phyloP scores from a whole-genome alignment of 1,140 invertebrate species.

The Drosophila mojavensis region DNA sequence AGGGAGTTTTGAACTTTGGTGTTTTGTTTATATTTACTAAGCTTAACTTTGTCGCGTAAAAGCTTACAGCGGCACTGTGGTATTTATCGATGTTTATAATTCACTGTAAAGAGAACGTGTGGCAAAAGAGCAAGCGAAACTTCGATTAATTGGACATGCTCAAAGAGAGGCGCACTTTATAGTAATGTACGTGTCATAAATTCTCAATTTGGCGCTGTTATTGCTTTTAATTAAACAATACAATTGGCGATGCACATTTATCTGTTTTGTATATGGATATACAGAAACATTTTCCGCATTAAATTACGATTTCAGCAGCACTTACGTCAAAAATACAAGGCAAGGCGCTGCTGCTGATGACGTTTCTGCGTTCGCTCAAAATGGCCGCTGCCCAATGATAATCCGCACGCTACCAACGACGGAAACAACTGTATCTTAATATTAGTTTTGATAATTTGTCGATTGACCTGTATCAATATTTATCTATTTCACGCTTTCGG shows the following conservation, averaged over 20 bases:
- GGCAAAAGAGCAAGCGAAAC: constrained; percentile 2
- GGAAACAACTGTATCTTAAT: constrained; percentile 7
- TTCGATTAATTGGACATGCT: constrained; percentile 14
- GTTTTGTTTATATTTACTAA: constrained; percentile 59
- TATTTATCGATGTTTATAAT: constrained; percentile 39
- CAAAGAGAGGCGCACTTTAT: constrained; percentile 21
- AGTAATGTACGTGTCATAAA: constrained; percentile 3
- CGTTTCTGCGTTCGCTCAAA: constrained; percentile 74
- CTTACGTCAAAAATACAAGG: constrained; percentile 54
- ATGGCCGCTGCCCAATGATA: constrained; percentile 64
- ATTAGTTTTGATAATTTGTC: constrained; percentile 4
- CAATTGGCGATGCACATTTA: background rate
- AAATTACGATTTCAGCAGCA: constrained; percentile 8
- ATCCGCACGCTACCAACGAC: constrained; percentile 28
- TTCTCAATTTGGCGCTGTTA: constrained; percentile 6
- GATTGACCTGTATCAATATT: background rate
- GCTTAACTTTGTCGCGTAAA: constrained; percentile 48
- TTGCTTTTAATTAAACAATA: background rate
- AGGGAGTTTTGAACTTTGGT: constrained; percentile 38
- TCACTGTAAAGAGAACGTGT: constrained; percentile 46
- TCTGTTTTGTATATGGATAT: background rate
- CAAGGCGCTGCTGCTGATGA: constrained; percentile 51
- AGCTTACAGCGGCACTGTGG: constrained; percentile 49
- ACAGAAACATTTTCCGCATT: background rate
- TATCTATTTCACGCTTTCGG: background rate